phyloP scores from a whole-genome alignment of 1,140 invertebrate species.

The Tigriopus japonicus region DNA sequence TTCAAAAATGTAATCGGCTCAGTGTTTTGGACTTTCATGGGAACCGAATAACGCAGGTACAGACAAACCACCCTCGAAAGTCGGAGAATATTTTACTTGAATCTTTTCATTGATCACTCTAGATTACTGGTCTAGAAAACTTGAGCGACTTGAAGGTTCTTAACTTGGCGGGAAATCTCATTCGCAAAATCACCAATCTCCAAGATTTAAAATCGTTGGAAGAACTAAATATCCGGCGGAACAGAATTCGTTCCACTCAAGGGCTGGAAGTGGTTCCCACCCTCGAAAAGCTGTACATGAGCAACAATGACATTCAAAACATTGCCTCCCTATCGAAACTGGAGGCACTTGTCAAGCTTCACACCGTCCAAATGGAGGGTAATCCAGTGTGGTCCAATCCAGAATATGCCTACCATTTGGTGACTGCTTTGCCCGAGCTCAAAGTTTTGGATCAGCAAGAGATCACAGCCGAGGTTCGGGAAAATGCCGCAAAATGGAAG shows the following conservation, averaged over 20 bases:
- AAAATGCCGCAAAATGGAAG: slow-evolving; percentile 13
- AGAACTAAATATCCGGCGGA: slow-evolving; percentile 69
- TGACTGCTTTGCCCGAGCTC: neutral
- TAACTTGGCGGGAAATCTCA: slow-evolving; percentile 12
- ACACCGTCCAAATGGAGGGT: slow-evolving; percentile 12
- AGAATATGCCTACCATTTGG: slow-evolving; percentile 8
- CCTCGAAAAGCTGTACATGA: slow-evolving; percentile 58
- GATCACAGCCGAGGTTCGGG: slow-evolving; percentile 17
- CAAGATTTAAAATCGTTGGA: slow-evolving; percentile 5
- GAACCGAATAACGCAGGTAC: slow-evolving; percentile 9
- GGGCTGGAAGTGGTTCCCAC: slow-evolving; percentile 60
- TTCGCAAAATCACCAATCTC: slow-evolving; percentile 5
- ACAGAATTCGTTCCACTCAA: slow-evolving; percentile 52
- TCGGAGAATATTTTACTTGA: neutral
- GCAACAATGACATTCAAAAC: slow-evolving; percentile 46
- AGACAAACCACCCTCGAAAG: too few species aligned
- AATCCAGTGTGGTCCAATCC: slow-evolving; percentile 13
- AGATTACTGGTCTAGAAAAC: slow-evolving; percentile 3
- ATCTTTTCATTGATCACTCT: neutral
- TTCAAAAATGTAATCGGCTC: slow-evolving; percentile 30
- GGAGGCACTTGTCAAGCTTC: neutral
- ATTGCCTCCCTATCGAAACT: neutral
- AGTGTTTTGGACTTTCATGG: slow-evolving; percentile 13
- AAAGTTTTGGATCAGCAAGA: slow-evolving; percentile 19
- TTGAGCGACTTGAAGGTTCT: slow-evolving; percentile 10